Conservation (phyloP, 2,888 invertebrate species). For the Cinara cedri region DNA sequence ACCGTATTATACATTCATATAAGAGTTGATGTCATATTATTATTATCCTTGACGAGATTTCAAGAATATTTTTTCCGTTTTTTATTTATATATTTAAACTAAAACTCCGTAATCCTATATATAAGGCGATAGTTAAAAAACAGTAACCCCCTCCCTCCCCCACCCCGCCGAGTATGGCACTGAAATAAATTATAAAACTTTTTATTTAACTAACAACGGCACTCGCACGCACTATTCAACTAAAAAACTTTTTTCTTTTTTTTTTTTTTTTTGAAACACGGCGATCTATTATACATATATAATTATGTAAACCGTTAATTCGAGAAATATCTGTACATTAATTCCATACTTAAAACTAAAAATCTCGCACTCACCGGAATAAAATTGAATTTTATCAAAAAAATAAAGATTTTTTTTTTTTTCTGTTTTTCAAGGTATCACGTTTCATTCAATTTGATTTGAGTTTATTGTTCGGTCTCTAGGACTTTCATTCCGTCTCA, state of each 20-base stretch:
- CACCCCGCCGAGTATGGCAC: not conserved
- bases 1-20: too few species aligned
- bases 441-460: too few species aligned
- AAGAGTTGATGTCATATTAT: too few species aligned
- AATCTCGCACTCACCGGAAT: not conserved
- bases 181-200: constrained; percentile 24
- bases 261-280: too few species aligned
- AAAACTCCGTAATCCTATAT: not conserved
- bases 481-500: too few species aligned
- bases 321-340: not conserved
- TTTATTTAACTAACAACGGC: not conserved
- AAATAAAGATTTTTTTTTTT: not conserved
- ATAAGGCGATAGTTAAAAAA: not conserved
- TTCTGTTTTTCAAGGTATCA: too few species aligned
- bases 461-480: too few species aligned
- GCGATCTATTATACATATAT: not conserved
- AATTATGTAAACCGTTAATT: constrained; percentile 1
- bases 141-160: not conserved
- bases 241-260: constrained; percentile 7
- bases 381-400: not conserved
- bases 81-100: not conserved
- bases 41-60: not conserved
- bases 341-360: not conserved
- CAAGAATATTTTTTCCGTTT: constrained; percentile 14
- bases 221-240: not conserved